Base-by-base conservation (phyloP, 1,140 invertebrate genomes). In the Octopus sinensis region DNA sequence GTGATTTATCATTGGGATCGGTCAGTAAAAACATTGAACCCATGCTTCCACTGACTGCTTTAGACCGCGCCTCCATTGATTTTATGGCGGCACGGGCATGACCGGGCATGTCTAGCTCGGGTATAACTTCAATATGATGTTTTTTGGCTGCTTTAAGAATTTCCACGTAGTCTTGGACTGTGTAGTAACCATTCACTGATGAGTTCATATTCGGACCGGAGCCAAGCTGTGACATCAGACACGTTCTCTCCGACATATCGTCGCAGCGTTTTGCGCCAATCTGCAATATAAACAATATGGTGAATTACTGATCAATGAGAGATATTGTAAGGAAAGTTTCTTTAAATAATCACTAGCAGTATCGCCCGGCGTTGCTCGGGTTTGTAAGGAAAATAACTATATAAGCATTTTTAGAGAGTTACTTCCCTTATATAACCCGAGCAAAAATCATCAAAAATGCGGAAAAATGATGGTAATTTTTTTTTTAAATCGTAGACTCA, bases 31-130 rank as follows among this genome's bases (percentile, higher is more conserved):
- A 88, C 52, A 84, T 71, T 4, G 76, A 76, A 23, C n/a, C 43
- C 23, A 88, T 83, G 79, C 83, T 79, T 30, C 80, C 78, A 53
- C 84, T 82, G 13, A 52, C 76, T 9, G 84, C 80, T 9, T 81
- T 79, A 53, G 82, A 83, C 78, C 84, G 79, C 23, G 78, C 82
- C 71, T 87, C 85, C 85, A 90, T 87, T 6, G 87, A 76, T 68
- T 82, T 86, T 23, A 90, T 87, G 62, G 88, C 88, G 10, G 89
- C 87, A 7, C 86, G 81, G 13, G 84, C 82, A 79, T 90, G 89
- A 5, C 88, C 89, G 7, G 89, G 90, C 84, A 88, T 86, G 78
- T 90, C 89, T 62, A 90, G 81, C 83, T 90, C 90, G 0, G 90
- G 90, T n/a, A 90, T 88, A 13, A 90, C 86, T 75, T 87, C 83